These are phyloP conservation scores for Diadumene lineata DNA, from an alignment of 92 coral and sea anemone genomes.

Conservation along the genomic window DNA sequence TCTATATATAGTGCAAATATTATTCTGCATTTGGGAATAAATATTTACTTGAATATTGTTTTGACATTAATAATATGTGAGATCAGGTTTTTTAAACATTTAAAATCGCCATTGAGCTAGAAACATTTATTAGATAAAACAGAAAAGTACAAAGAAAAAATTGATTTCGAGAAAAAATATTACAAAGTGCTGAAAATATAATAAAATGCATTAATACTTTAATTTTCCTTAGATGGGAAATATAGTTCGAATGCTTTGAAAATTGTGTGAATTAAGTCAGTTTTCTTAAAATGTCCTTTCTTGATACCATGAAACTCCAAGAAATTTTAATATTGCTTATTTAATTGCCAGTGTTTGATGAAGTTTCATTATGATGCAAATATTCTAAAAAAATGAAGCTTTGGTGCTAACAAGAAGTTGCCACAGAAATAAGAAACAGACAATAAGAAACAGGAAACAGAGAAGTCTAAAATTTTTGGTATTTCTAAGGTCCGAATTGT, in stretches of 20 bases:
- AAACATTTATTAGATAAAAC: too few relatives aligned
- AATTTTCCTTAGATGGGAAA: not conserved
- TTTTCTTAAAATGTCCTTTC: not conserved
- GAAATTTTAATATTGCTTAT: not conserved
- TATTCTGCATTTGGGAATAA: not conserved
- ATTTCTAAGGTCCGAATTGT: too few relatives aligned
- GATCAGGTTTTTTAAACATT: not conserved
- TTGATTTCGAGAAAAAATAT: not conserved
- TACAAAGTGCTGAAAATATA: not conserved
- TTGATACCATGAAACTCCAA: not conserved
- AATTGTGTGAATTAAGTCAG: too few relatives aligned
- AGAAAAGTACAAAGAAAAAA: not conserved
- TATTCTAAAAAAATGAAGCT: not conserved
- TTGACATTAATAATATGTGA: not conserved
- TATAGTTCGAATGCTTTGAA: not conserved
- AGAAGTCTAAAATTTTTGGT: too few relatives aligned
- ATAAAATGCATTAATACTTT: too few relatives aligned
- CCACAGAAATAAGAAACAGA: not conserved
- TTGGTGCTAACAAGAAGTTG: not conserved
- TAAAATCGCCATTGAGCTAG: too few relatives aligned
- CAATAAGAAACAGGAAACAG: not conserved
- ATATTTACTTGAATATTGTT: not conserved
- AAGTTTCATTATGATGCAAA: conserved; percentile 16
- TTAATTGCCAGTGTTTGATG: not conserved
- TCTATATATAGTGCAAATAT: not conserved